These are phyloP conservation scores for Standfussiana lucernea DNA, from an alignment of 2,888 invertebrate genomes.

Conservation along the genomic window DNA sequence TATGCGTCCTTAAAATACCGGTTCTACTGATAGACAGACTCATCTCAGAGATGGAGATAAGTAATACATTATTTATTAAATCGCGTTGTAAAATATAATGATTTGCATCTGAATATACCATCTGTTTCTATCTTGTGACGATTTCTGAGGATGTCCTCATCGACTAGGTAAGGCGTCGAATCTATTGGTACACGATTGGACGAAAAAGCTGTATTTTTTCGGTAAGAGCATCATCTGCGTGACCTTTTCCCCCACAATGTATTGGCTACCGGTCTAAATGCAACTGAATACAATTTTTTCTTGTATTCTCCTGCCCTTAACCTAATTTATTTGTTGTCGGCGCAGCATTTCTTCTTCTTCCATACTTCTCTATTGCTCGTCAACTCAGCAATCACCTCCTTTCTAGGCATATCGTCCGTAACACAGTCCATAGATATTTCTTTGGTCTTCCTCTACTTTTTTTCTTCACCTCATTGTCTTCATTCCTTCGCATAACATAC, in stretches of 20 bases:
- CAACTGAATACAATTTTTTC: no score
- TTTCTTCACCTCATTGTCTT: background rate
- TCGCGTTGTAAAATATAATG: slow-evolving; percentile 56
- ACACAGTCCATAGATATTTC: background rate
- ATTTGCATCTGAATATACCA: slow-evolving; percentile 55
- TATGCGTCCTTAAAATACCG: slow-evolving; percentile 47
- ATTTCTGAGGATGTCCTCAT: slow-evolving; percentile 4
- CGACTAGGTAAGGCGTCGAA: background rate
- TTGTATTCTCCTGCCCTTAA: background rate
- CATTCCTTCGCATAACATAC: no score
- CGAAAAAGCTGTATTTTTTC: background rate
- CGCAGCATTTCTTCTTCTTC: background rate
- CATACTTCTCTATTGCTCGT: background rate
- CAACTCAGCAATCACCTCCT: background rate
- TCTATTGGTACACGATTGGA: background rate
- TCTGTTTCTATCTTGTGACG: slow-evolving; percentile 8
- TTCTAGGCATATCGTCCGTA: background rate
- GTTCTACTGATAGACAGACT: slow-evolving; percentile 58
- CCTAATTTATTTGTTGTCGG: background rate
- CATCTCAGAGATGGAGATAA: slow-evolving; percentile 57
- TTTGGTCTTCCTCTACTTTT: background rate
- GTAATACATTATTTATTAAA: slow-evolving; percentile 71
- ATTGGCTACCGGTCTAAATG: background rate
- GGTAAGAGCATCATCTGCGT: background rate
- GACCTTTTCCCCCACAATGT: background rate